Conservation (phyloP, 2,888 invertebrate species). For the Penaeus monodon region DNA sequence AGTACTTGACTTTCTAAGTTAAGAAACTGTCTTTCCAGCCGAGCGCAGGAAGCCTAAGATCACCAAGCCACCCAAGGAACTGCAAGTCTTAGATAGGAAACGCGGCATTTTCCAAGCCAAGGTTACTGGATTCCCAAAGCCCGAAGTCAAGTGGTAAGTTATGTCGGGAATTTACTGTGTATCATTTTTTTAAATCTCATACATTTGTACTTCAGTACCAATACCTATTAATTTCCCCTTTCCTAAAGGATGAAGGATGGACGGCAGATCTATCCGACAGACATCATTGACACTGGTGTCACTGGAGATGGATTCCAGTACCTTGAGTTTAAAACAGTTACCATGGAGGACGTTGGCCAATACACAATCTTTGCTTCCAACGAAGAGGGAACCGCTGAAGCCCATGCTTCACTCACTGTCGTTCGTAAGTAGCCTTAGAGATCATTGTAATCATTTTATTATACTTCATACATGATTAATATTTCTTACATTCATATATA, state of each 20-base stretch:
- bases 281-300: slow-evolving; percentile 58
- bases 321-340: slow-evolving; percentile 51
- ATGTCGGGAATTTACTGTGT: neutral
- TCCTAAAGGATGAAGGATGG: slow-evolving; percentile 63
- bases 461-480: too few relatives aligned
- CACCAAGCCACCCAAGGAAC: slow-evolving; percentile 42
- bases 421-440: slow-evolving; percentile 76
- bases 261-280: slow-evolving; percentile 52
- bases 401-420: slow-evolving; percentile 79
- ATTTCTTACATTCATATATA: neutral
- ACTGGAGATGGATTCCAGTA: slow-evolving; percentile 53
- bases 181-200: neutral
- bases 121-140: slow-evolving; percentile 89
- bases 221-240: neutral
- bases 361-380: slow-evolving; percentile 85
- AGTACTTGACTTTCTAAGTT: neutral
- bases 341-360: slow-evolving; percentile 74
- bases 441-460: neutral
- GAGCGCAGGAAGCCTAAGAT: slow-evolving; percentile 57
- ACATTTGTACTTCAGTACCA: neutral
- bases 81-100: slow-evolving; percentile 68
- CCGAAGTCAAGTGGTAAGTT: slow-evolving; percentile 84
- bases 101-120: slow-evolving; percentile 70
- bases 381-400: slow-evolving; percentile 80
- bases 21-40: slow-evolving; percentile 21